Evolutionary conservation across 1,140 invertebrate genomes (phyloP), one percentile per base, ranked within the genome.

Genomic region (Coelopa frigida): DNA sequence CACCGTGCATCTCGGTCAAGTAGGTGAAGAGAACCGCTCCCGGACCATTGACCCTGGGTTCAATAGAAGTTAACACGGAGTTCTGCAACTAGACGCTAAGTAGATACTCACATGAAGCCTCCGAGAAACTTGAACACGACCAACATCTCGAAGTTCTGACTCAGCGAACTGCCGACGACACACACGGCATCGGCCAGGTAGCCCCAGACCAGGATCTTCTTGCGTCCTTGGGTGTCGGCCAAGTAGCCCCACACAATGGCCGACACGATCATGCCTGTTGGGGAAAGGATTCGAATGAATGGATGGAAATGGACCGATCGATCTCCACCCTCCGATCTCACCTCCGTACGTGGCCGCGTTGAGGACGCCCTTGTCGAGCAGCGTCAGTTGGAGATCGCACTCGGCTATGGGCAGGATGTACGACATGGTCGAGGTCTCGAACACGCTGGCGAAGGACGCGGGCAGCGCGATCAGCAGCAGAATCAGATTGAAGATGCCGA

Each of bases 211-310:
- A 91, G 72, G 27, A 89, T 75, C 35, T 77, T 75, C 44, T 76
- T 76, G 10, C 88, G 75, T 1, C 89, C 89, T 21, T 81, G 71
- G 0, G 80, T 80, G 58, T 93, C 89, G 0, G 85, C 83, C 6
- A 90, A 56, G 48, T 83, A 87, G 4, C 88, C 88, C 87, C 87
- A 91, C 14, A 89, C 54, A 56, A 87, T 78, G 1, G 84, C 85
- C 37, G 87, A 87, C 0, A 79, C 71, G 51, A 89, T 80, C 87
- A 89, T 91, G 37, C 88, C 88, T 81, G 59, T n/a, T n/a, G n/a
- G n/a, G n/a, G n/a, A n/a, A n/a, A n/a, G n/a, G 18, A 61, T 57
- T 37, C 4, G 14, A 18, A 22, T 4, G 21, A 43, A 17, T 6
- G 12, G 27, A 15, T 18, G n/a, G n/a, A n/a, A n/a, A n/a, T n/a